Base-by-base conservation (phyloP, 37 sponge, comb jelly and placozoan species). In the Beroe ovata region DNA sequence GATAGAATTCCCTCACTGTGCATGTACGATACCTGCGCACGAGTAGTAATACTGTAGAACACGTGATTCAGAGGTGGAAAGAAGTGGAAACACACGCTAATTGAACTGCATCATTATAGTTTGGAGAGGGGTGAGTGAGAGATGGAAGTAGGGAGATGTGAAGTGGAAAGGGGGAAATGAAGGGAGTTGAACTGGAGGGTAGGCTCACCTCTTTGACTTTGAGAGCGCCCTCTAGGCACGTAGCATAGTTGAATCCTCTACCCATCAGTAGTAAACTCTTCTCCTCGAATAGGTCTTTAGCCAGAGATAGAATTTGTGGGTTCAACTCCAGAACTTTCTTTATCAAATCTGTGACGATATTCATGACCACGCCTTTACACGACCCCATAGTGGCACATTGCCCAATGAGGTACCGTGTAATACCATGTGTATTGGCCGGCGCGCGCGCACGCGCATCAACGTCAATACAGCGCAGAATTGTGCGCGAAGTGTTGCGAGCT, bases 201-300 rank as follows among this genome's bases (percentile, higher is more conserved):
- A n/a, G n/a, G 28, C 26, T 77, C 1, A 77, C 84, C 84, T 77
- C 84, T 19, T 77, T 77, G 4, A 77, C 84, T 77, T 77, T 77
- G 89, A 99, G 90, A 37, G 99, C 99, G 64, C 99, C 99, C 59
- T 99, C 99, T 59, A 99, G 66, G 60, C 99, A 99, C 28, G 99
- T 99, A 11, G 99, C 99, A 88, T 89, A 99, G 92, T 99, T 95
- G 92, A 91, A 99, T 8, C 99, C 99, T 30, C 99, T 60, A 4
- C 99, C 99, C 96, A 99, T 99, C 19, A 99, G 91, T 26, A 99
- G 92, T 14, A 99, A 64, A 64, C 96, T 96, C 93, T 95, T 95
- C 91, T 99, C 91, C 6, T 96, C 71, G 71, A 93, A 90, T 32
- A 99, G 89, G 47, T 93, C 92, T 47, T 93, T 54, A 6, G 99